phyloP scores from a whole-genome alignment of 2,797 vertebrate genomes.

The Agapornis canus region DNA sequence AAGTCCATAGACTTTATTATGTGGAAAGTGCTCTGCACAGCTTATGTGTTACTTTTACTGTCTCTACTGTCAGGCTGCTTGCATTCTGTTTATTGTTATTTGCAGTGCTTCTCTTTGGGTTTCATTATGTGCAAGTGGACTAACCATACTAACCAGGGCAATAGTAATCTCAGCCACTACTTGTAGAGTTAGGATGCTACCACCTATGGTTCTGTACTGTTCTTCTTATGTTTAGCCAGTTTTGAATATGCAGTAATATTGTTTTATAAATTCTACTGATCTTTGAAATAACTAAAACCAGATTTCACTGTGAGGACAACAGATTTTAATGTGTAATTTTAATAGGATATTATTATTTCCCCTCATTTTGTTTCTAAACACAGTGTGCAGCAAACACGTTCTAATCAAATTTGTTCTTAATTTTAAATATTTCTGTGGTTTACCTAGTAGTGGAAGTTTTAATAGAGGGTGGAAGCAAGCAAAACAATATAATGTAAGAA shows the following conservation, averaged over 20 bases:
- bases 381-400: neutral
- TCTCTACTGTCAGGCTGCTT: neutral
- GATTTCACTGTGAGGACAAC: neutral
- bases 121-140: neutral
- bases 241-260: neutral
- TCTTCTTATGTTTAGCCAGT: slow-evolving; percentile 21
- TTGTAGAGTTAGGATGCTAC: neutral
- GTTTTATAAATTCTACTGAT: neutral
- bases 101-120: neutral
- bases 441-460: neutral
- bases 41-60: neutral
- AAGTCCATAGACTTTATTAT: neutral
- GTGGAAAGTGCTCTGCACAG: neutral
- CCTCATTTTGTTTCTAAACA: neutral
- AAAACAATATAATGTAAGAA: neutral
- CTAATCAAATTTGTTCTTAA: neutral
- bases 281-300: neutral
- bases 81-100: neutral
- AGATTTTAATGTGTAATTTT: neutral
- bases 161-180: neutral
- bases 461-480: neutral
- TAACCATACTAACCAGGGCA: neutral
- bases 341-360: neutral
- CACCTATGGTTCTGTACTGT: neutral
- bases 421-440: neutral